Conservation (phyloP, 2,888 invertebrate species). For the Xanthia icteritia region DNA sequence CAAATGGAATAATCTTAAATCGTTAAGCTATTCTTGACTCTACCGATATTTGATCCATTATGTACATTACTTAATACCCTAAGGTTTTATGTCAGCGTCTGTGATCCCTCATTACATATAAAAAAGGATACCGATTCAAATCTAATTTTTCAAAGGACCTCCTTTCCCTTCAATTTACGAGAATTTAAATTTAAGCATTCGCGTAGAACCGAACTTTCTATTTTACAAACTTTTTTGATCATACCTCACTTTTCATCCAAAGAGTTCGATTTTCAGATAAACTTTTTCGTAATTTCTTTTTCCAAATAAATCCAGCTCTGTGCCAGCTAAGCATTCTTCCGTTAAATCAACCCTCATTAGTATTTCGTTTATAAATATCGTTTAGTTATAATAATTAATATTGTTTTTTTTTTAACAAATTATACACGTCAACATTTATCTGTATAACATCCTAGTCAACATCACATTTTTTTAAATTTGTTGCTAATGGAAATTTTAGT, state of each 20-base stretch:
- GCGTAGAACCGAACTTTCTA: constrained; percentile 36
- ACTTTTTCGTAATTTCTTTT: constrained; percentile 33
- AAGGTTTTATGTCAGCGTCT: constrained; percentile 77
- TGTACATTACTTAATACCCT: constrained; percentile 83
- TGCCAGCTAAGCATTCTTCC: constrained; percentile 46
- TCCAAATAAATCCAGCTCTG: constrained; percentile 43
- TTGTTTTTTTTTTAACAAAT: constrained; percentile 83
- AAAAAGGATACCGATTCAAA: constrained; percentile 78
- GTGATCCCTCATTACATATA: constrained; percentile 86
- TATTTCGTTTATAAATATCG: constrained; percentile 71
- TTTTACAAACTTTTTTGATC: constrained; percentile 48
- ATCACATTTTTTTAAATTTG: constrained; percentile 87
- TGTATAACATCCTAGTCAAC: constrained; percentile 85
- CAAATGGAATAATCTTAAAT: constrained; percentile 65
- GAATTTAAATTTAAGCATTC: constrained; percentile 49
- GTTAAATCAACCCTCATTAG: constrained; percentile 69
- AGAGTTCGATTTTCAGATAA: constrained; percentile 35
- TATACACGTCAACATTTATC: constrained; percentile 85
- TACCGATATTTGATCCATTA: constrained; percentile 84
- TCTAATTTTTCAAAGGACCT: constrained; percentile 50
- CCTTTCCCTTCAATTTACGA: constrained; percentile 38
- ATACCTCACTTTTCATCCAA: constrained; percentile 41
- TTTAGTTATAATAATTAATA: constrained; percentile 72
- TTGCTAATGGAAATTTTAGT: constrained; percentile 67
- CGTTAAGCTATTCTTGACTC: constrained; percentile 70